A percentile compares a stretch with the other conserved stretches of the same genome.
These are phyloP conservation scores for Trididemnum miniatum DNA, from an alignment of 23 tunicate genomes.

Conservation along the genomic window DNA sequence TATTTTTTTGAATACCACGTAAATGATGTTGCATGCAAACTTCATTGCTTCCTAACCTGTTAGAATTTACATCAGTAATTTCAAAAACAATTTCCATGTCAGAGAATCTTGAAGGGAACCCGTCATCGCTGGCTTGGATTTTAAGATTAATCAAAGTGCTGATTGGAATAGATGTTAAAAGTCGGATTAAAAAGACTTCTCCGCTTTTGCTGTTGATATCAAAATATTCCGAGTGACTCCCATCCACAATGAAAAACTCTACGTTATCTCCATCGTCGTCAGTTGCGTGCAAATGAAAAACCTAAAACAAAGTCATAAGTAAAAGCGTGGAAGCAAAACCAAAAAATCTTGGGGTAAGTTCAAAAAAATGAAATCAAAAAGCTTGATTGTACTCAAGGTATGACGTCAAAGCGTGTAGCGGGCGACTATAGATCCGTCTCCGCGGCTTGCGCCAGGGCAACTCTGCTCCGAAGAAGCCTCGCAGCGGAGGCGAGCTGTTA, in stretches of 20 bases:
- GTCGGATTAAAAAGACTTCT: neutral
- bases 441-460: too few species aligned
- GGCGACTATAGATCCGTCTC: too few species aligned
- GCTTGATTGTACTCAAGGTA: too few species aligned
- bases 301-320: too few species aligned
- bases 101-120: slow-evolving; percentile 40
- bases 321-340: too few species aligned
- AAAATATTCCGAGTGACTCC: slow-evolving; percentile 23
- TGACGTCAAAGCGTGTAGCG: too few species aligned
- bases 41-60: slow-evolving; percentile 46
- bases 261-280: slow-evolving; percentile 41
- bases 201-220: slow-evolving; percentile 35
- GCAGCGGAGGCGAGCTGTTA: too few species aligned
- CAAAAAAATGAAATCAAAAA: too few species aligned
- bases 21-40: too few species aligned
- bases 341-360: too few species aligned
- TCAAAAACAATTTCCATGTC: slow-evolving; percentile 34
- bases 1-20: too few species aligned
- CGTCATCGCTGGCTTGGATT: slow-evolving; percentile 62
- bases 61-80: slow-evolving; percentile 42
- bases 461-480: too few species aligned
- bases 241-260: neutral
- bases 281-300: slow-evolving; percentile 19
- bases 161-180: slow-evolving; percentile 1
- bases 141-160: slow-evolving; percentile 10